Percentiles rank a stretch among this genome's conserved stretches.
Conservation (phyloP, 2,797 vertebrate species). For the Garrulus glandarius region DNA sequence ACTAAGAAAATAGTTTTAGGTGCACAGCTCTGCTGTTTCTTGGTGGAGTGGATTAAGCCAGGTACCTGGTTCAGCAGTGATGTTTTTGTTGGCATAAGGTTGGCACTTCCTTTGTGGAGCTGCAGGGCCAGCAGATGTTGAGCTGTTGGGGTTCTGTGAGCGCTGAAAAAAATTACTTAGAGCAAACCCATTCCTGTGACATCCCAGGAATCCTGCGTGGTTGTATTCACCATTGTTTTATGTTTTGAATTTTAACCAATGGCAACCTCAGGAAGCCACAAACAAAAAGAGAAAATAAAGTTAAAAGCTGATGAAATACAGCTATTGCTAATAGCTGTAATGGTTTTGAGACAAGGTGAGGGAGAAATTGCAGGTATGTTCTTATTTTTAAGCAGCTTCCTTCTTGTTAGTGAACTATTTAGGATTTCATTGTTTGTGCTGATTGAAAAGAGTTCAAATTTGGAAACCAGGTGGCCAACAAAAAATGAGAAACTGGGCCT, state of each 20-base stretch:
- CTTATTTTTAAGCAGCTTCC: background rate
- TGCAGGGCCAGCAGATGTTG: constrained; percentile 5
- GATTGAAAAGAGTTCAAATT: background rate
- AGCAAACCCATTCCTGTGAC: background rate
- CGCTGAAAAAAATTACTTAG: background rate
- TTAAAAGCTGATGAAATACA: background rate
- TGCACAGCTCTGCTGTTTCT: background rate
- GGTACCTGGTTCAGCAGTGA: background rate
- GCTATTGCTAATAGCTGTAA: background rate
- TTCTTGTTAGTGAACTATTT: background rate
- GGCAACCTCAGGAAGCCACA: background rate
- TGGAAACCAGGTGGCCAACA: background rate
- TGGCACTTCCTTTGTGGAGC: background rate
- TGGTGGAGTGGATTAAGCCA: background rate
- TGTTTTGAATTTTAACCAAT: background rate
- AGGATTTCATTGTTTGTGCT: background rate
- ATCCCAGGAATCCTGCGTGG: background rate
- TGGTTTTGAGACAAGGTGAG: background rate
- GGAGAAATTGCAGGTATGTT: background rate
- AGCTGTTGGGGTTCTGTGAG: background rate
- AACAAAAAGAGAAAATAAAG: background rate
- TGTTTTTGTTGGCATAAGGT: constrained; percentile 13
- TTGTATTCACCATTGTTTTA: background rate
- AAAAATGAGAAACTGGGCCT: background rate
- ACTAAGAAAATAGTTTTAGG: background rate